phyloP scores from a whole-genome alignment of 92 coral and sea anemone genomes.

The Siderastrea siderea region DNA sequence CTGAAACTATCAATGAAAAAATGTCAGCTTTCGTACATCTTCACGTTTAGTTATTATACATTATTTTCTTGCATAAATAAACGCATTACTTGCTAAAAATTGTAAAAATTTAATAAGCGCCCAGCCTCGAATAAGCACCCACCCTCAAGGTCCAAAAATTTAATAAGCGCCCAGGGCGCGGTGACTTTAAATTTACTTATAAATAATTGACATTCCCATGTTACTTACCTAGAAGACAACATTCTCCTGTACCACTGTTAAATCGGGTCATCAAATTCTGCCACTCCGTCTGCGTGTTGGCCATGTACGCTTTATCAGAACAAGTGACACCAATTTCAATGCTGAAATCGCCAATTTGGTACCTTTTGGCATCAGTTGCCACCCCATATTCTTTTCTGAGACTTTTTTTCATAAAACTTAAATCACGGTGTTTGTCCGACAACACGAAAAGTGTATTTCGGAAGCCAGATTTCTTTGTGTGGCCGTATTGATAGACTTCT shows the following conservation, averaged over 20 bases:
- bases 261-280: slow-evolving; percentile 34
- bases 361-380: slow-evolving; percentile 41
- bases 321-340: slow-evolving; percentile 43
- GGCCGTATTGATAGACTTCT: slow-evolving; percentile 42
- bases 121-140: no score
- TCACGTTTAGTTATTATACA: no score
- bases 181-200: neutral
- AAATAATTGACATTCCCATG: slow-evolving; percentile 4
- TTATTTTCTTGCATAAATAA: no score
- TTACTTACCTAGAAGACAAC: slow-evolving; percentile 38
- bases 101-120: no score
- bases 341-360: slow-evolving; percentile 41
- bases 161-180: no score
- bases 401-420: slow-evolving; percentile 1
- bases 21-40: no score
- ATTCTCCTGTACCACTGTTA: slow-evolving; percentile 53
- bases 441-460: slow-evolving; percentile 41
- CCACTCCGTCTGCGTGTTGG: slow-evolving; percentile 54
- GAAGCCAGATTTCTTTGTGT: slow-evolving; percentile 34
- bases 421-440: slow-evolving; percentile 16
- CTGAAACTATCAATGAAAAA: no score
- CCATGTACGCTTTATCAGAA: slow-evolving; percentile 38
- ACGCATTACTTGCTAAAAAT: no score
- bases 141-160: no score
- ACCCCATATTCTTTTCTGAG: slow-evolving; percentile 46